A percentile compares a stretch with the other conserved stretches of the same genome.
These are phyloP conservation scores for Micropoecilia bifurca DNA, from an alignment of 2,797 vertebrate genomes.

Conservation along the genomic window DNA sequence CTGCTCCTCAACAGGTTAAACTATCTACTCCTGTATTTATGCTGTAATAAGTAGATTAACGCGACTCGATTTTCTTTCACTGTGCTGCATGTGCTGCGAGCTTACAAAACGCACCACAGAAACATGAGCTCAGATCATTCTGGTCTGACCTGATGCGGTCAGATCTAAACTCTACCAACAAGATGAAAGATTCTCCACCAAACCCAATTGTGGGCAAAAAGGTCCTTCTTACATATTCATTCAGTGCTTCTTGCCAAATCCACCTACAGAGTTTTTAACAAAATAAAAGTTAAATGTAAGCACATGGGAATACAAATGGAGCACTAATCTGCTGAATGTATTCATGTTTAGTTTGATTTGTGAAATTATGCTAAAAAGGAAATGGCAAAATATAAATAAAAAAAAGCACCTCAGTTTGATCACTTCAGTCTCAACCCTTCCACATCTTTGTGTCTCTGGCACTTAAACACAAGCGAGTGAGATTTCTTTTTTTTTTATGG, in stretches of 20 bases:
- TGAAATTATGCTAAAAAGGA: background rate
- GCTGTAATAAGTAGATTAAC: too few species aligned
- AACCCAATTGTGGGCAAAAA: background rate
- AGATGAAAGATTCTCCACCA: background rate
- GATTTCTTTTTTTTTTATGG: background rate
- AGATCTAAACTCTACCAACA: background rate
- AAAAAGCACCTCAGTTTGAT: constrained; percentile 28
- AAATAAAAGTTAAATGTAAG: background rate
- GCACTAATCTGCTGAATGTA: background rate
- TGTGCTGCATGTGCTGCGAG: too few species aligned
- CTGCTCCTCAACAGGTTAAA: too few species aligned
- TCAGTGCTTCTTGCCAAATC: background rate
- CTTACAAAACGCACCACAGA: too few species aligned
- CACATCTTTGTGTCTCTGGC: background rate
- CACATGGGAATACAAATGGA: background rate
- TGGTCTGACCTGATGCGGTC: too few species aligned
- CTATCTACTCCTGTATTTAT: too few species aligned
- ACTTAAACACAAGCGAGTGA: background rate
- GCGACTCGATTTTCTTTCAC: too few species aligned
- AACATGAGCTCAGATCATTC: too few species aligned
- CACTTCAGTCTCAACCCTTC: constrained; percentile 43
- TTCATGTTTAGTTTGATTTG: background rate
- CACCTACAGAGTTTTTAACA: background rate
- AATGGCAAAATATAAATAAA: background rate
- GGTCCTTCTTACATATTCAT: background rate